Evolutionary conservation across 1,140 invertebrate genomes (phyloP).

Genomic region (Eufriesea mexicana): DNA sequence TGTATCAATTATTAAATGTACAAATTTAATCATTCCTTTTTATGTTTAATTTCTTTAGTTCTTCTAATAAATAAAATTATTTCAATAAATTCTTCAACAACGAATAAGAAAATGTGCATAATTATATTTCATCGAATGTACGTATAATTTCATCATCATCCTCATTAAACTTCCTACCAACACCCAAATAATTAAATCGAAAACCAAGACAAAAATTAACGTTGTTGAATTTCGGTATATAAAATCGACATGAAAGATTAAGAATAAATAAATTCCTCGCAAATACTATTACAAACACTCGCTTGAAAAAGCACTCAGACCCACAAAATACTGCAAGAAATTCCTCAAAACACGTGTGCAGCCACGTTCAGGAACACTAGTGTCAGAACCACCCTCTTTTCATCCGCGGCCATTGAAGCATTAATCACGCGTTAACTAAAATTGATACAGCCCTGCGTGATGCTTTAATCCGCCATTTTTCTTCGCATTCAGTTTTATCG

Average conservation of each 20-base stretch:
- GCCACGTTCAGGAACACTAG: not conserved
- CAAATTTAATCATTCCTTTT: too few relatives aligned
- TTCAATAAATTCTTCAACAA: too few relatives aligned
- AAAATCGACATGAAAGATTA: not conserved
- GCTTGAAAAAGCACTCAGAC: not conserved
- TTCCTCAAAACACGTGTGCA: not conserved
- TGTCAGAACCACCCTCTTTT: not conserved
- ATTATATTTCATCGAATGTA: too few relatives aligned
- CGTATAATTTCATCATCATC: too few relatives aligned
- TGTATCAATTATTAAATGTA: too few relatives aligned
- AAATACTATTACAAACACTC: not conserved
- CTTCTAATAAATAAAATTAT: too few relatives aligned
- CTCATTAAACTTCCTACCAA: too few relatives aligned
- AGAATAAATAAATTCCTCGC: not conserved
- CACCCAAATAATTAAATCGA: too few relatives aligned
- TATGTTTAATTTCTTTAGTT: too few relatives aligned
- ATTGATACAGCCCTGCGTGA: constrained; percentile 5
- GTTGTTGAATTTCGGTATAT: too few relatives aligned
- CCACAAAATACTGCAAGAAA: not conserved
- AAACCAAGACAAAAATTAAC: too few relatives aligned
- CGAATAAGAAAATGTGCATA: too few relatives aligned
- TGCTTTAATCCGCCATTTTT: constrained; percentile 48
- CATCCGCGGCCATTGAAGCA: not conserved
- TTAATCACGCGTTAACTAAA: constrained; percentile 37
- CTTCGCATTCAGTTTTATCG: constrained; percentile 33